Percentiles rank a stretch among this genome's conserved stretches.
Conservation (phyloP, 2,797 vertebrate species). For the Acropternis orthonyx region DNA sequence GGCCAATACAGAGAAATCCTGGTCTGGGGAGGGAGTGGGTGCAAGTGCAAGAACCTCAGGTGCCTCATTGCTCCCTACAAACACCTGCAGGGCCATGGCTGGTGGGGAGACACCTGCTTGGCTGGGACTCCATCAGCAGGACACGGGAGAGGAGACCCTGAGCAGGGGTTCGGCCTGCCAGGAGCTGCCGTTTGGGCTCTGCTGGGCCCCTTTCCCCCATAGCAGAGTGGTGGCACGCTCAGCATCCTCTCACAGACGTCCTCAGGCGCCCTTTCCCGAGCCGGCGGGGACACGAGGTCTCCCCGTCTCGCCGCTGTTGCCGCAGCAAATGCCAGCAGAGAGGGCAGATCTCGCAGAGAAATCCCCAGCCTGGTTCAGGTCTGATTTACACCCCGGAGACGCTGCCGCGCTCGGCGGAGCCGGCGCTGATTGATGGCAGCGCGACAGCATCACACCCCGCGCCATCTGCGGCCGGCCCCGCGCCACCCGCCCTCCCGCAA, state of each 20-base stretch:
- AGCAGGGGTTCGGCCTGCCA: neutral
- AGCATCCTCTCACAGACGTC: neutral
- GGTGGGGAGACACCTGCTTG: neutral
- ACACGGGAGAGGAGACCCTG: fast-evolving
- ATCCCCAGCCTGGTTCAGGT: neutral
- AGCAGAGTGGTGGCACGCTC: neutral
- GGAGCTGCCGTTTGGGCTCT: neutral
- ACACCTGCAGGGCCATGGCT: fast-evolving
- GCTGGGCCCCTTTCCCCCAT: fast-evolving
- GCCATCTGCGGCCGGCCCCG: neutral
- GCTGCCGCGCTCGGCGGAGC: neutral
- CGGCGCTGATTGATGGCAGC: conserved; percentile 14
- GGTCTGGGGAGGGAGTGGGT: fast-evolving
- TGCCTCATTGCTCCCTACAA: neutral
- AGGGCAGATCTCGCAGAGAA: neutral
- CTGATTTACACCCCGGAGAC: conserved; percentile 14
- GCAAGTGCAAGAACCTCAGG: neutral
- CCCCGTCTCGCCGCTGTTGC: neutral
- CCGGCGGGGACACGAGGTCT: neutral
- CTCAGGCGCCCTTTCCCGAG: neutral
- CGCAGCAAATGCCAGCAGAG: neutral
- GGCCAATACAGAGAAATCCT: neutral
- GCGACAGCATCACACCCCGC: neutral
- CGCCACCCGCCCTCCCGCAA: neutral
- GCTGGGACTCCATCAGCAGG: neutral